A percentile compares a stretch with the other conserved stretches of the same genome.
These are phyloP conservation scores for Apteryx owenii DNA, from an alignment of 2,113 vertebrate species.

Conservation along the genomic window DNA sequence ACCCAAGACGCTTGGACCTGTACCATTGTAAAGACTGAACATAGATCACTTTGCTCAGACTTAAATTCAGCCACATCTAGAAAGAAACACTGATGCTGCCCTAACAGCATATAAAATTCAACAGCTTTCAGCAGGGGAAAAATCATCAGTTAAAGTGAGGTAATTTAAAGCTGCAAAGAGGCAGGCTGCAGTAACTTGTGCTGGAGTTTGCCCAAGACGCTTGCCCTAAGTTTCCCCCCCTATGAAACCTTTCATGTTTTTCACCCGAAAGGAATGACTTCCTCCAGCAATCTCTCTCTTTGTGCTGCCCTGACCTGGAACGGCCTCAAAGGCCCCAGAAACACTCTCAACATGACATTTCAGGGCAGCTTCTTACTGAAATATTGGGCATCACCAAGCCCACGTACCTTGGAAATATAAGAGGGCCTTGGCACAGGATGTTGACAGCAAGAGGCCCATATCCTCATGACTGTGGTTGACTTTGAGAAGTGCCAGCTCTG, in stretches of 20 bases:
- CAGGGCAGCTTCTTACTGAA: neutral
- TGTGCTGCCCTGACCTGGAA: neutral
- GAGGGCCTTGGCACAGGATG: accelerated
- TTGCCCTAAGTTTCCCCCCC: neutral
- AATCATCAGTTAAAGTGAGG: neutral
- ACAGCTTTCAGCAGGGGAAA: neutral
- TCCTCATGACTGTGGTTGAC: accelerated
- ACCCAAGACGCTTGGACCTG: accelerated
- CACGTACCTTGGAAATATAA: neutral
- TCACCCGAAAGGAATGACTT: neutral
- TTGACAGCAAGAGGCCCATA: neutral
- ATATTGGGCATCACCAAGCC: neutral
- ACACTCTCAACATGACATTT: neutral
- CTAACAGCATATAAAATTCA: neutral
- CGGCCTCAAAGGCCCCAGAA: neutral
- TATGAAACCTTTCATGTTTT: neutral
- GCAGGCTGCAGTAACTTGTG: neutral
- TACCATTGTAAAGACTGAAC: neutral
- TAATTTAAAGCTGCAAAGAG: neutral
- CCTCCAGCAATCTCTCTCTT: neutral
- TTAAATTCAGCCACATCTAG: neutral
- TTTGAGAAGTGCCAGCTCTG: neutral
- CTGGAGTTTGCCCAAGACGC: neutral
- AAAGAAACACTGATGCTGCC: neutral
- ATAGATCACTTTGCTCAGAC: neutral